Conservation (phyloP, 1,140 invertebrate species). For the Hesperophylax magnus region DNA sequence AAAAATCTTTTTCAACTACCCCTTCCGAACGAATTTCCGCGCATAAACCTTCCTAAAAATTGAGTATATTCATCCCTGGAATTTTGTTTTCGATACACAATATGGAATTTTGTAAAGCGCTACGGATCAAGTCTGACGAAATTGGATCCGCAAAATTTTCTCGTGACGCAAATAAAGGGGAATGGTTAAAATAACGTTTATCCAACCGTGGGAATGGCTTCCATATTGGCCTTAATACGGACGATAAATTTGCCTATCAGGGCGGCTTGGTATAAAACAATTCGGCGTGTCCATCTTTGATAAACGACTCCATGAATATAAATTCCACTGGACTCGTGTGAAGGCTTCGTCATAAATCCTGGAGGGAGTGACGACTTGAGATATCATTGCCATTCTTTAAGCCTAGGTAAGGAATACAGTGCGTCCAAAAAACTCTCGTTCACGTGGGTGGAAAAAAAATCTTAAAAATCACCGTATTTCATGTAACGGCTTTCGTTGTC, state of each 20-base stretch:
- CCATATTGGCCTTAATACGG: conserved; percentile 25
- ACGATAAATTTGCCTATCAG: conserved; percentile 44
- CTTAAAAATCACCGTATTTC: neutral
- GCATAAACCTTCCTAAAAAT: too few relatives aligned
- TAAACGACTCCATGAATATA: conserved; percentile 42
- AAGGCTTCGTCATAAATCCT: conserved; percentile 31
- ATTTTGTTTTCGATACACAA: too few relatives aligned
- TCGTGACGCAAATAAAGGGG: neutral
- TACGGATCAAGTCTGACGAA: too few relatives aligned
- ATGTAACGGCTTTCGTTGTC: neutral
- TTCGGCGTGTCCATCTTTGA: conserved; percentile 25
- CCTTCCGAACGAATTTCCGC: too few relatives aligned
- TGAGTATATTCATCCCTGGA: too few relatives aligned
- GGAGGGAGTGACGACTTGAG: conserved; percentile 4
- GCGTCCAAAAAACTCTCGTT: neutral
- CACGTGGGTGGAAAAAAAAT: neutral
- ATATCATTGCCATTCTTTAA: conserved; percentile 18
- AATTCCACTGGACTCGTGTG: neutral
- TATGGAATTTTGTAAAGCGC: too few relatives aligned
- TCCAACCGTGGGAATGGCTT: neutral
- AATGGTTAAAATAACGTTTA: neutral
- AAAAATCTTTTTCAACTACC: too few relatives aligned
- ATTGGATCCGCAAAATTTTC: neutral
- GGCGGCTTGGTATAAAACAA: conserved; percentile 34
- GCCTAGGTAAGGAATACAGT: too few relatives aligned